Evolutionary conservation across 1,140 invertebrate genomes (phyloP).

Genomic region (Ceratina australensis): DNA sequence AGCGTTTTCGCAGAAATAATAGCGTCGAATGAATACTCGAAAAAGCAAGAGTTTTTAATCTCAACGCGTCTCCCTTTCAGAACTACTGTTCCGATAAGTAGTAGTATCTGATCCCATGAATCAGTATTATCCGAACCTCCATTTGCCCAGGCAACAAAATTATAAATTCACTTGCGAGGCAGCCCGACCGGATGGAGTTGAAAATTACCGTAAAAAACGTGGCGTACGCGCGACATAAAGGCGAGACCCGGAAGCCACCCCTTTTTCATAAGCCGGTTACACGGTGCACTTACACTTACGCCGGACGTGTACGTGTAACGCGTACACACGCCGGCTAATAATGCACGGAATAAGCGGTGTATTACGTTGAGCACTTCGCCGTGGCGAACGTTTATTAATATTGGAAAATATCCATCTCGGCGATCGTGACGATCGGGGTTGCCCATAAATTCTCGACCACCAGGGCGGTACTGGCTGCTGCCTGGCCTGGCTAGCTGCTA

Average conservation of each 20-base stretch:
- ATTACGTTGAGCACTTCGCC: conserved; percentile 49
- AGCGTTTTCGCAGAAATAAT: conserved; percentile 26
- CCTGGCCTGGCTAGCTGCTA: conserved; percentile 26
- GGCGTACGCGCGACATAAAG: conserved; percentile 27
- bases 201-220: conserved; percentile 16
- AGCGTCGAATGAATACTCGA: not conserved
- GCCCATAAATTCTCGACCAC: conserved; percentile 50
- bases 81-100: too few species aligned
- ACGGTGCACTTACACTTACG: not conserved
- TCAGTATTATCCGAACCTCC: too few species aligned
- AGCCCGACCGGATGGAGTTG: conserved; percentile 1
- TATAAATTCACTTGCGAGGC: not conserved
- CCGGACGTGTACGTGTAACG: not conserved
- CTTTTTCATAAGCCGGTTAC: not conserved
- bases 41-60: too few species aligned
- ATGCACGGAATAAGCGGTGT: conserved; percentile 55
- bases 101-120: too few species aligned
- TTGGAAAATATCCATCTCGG: conserved; percentile 58
- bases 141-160: too few species aligned
- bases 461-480: conserved; percentile 23
- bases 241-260: conserved; percentile 15
- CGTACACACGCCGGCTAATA: conserved; percentile 53
- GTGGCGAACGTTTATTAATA: conserved; percentile 61
- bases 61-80: too few species aligned
- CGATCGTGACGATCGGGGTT: conserved; percentile 48